Evolutionary conservation across 2,888 invertebrate genomes (phyloP), one percentile per base, ranked within the genome.

Genomic region (Gibbula magus): DNA sequence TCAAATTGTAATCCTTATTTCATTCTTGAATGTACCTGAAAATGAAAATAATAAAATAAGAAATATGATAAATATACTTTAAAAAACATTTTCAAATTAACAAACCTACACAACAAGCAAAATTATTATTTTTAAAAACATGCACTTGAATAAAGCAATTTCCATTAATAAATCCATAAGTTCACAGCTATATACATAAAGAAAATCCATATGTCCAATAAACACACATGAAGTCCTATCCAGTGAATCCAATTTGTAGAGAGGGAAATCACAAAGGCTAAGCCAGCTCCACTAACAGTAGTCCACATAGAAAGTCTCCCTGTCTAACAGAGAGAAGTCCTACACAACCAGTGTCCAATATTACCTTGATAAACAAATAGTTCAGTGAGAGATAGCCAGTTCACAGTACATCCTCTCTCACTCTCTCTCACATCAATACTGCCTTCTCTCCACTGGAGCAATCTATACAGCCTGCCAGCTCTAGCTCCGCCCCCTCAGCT

Each of bases 281-380:
- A 45, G 45, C 45, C 45, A 10, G 45, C 45, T 45, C 45, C 13
- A 1, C 10, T 45, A 45, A 45, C 45, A 45, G 45, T 45, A 45
- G 45, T 45, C 45, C 45, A 45, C 45, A 45, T 45, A 45, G 45
- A 45, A 45, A 45, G 45, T 45, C 45, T 45, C 3, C 35, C 45
- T 45, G 45, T 45, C 45, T 45, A 13, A 45, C 45, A 45, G 45
- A 45, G n/a, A n/a, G n/a, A n/a, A 7, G 61, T 61, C 61, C 61
- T 61, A 32, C 35, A 70, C 56, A 70, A 70, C 35, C 70, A 39
- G 70, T 70, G 32, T 70, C 70, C 29, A 70, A 70, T 70, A 70
- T 70, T 70, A 70, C 70, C 70, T 70, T 70, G 70, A 70, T 70
- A 70, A 70, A 32, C 35, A 70, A 70, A 70, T 18, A 70, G 35